phyloP scores from a whole-genome alignment of 1,140 invertebrate genomes.

The Heliconius eleuchia region DNA sequence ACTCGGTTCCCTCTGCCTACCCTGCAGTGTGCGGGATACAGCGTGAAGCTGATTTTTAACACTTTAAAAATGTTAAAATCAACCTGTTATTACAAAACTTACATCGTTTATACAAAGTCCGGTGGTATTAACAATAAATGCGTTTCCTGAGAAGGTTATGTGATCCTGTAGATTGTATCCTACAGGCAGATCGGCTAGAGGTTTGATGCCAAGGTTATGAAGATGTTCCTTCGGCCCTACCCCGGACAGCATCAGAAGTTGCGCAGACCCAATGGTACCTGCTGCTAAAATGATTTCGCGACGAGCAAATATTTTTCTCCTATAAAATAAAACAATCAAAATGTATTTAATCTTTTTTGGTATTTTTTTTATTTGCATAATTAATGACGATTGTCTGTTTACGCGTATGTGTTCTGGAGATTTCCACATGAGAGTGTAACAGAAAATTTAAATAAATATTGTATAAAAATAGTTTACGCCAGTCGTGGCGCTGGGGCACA shows the following conservation, averaged over 20 bases:
- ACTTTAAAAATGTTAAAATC: too few species aligned
- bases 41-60: too few species aligned
- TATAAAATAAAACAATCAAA: conserved; percentile 50
- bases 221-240: conserved; percentile 84
- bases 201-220: conserved; percentile 73
- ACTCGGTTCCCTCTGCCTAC: too few species aligned
- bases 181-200: conserved; percentile 86
- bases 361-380: too few species aligned
- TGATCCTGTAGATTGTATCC: conserved; percentile 92
- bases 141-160: conserved; percentile 85
- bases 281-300: conserved; percentile 87
- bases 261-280: conserved; percentile 87
- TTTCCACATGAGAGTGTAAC: too few species aligned
- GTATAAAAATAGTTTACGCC: too few species aligned
- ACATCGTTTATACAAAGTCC: conserved; percentile 81
- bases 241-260: conserved; percentile 87
- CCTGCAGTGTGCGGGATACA: too few species aligned
- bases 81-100: conserved; percentile 37
- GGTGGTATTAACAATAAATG: conserved; percentile 85
- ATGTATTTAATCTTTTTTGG: neutral
- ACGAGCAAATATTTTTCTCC: conserved; percentile 60
- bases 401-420: too few species aligned
- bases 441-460: too few species aligned
- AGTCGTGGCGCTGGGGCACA: too few species aligned
- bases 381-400: too few species aligned